Evolutionary conservation across 2,888 invertebrate species (phyloP).

Genomic region (Camponotus fellah): DNA sequence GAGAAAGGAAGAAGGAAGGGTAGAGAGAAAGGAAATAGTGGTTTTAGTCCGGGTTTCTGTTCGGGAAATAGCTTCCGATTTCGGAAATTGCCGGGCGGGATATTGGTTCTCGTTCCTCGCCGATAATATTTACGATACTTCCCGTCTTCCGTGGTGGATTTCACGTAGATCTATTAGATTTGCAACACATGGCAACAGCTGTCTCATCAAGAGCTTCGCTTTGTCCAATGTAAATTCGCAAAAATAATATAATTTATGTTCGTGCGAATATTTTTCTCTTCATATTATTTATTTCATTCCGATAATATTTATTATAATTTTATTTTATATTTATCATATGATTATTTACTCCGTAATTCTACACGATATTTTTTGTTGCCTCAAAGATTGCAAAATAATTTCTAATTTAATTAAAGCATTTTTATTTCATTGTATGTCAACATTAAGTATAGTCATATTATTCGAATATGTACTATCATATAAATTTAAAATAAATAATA

Average conservation of each 20-base stretch:
- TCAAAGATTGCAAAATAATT: neutral
- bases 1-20: neutral
- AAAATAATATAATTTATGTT: conserved; percentile 4
- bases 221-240: neutral
- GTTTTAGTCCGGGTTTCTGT: conserved; percentile 35
- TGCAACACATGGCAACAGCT: conserved; percentile 8
- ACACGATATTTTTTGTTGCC: neutral
- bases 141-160: conserved; percentile 20
- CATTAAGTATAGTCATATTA: neutral
- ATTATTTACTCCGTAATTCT: neutral
- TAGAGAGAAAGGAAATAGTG: neutral
- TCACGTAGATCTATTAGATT: conserved; percentile 26
- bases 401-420: neutral
- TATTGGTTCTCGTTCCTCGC: conserved; percentile 38
- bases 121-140: conserved; percentile 47
- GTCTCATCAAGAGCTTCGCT: neutral
- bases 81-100: conserved; percentile 44
- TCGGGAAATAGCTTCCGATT: conserved; percentile 46
- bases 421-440: neutral
- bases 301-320: neutral
- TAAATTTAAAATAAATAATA: no score
- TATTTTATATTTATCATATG: neutral
- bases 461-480: neutral
- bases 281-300: neutral
- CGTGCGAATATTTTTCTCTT: neutral